phyloP scores from a whole-genome alignment of 2,888 invertebrate species.

The Cyclophora punctaria region DNA sequence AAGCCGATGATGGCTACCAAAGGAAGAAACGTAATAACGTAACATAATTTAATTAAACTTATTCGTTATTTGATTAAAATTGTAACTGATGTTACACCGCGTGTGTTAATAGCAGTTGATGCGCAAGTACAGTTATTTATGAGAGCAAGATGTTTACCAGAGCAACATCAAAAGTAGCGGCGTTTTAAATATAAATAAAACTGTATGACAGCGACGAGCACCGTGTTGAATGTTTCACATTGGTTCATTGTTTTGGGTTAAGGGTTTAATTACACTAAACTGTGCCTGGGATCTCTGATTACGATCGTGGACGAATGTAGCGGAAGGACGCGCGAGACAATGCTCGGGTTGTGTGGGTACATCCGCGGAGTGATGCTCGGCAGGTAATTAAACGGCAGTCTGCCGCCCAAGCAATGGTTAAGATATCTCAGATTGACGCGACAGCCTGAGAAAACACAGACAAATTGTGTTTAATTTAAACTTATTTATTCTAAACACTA shows the following conservation, averaged over 20 bases:
- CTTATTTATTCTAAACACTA: too few relatives aligned
- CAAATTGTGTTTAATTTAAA: slow-evolving; percentile 5
- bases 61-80: too few relatives aligned
- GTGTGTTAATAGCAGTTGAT: background rate
- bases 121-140: background rate
- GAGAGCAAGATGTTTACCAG: too few relatives aligned
- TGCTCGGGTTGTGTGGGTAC: slow-evolving; percentile 42
- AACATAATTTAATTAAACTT: too few relatives aligned
- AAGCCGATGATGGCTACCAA: background rate
- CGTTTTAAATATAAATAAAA: too few relatives aligned
- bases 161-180: too few relatives aligned
- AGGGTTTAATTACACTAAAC: slow-evolving; percentile 20
- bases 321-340: slow-evolving; percentile 49
- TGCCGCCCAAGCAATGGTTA: slow-evolving; percentile 26
- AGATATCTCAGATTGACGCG: slow-evolving; percentile 50
- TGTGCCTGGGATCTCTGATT: slow-evolving; percentile 37
- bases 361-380: slow-evolving; percentile 48
- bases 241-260: slow-evolving; percentile 17
- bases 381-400: slow-evolving; percentile 60
- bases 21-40: background rate
- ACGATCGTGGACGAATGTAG: slow-evolving; percentile 43
- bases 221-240: slow-evolving; percentile 14
- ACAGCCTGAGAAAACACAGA: slow-evolving; percentile 68
- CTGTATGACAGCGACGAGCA: background rate
- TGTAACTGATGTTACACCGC: background rate